Evolutionary conservation across 92 coral and sea anemone species (phyloP), one percentile per base, ranked within the genome.

Genomic region (Paramuricea clavata): DNA sequence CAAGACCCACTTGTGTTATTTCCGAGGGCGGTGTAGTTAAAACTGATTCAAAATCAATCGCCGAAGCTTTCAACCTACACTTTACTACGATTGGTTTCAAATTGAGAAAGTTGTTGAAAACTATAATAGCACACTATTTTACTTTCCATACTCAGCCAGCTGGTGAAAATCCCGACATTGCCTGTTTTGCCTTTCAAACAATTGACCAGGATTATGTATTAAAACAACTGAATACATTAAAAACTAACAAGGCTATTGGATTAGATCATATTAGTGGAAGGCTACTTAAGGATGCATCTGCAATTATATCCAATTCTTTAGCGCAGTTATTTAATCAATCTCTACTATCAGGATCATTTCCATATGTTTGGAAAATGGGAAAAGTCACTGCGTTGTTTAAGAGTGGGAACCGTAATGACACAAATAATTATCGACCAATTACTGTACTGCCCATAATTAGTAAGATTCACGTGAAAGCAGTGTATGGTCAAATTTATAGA

Each of bases 41-140:
- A 10, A 75, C 76, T 44, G 88, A 89, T 43, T 76, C 90, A 34
- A 59, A 91, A 54, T 84, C 89, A 27, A 84, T 87, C 16, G 82
- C 89, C 0, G 83, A 83, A 35, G 47, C 74, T 47, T 76, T 74
- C 25, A 90, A 87, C 23, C 60, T n/a, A 71, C 84, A 77, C 76
- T 85, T 88, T 73, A 78, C 87, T 26, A 78, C 92, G 79, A 88
- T 88, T 75, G 92, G 88, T 61, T 68, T 81, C 62, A 54, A 17
- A 9, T 47, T 47, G 52, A 47, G 52, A 47, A 47, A 47, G 1
- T 2, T 47, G 13, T 47, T 47, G 52, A 47, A 47, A 47, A 47
- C 52, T 47, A 47, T 2, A 6, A 47, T 47, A 5, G 52, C 17
- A 47, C 52, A 47, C 52, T 47, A 47, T 47, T 47, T 47, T 47